Base-by-base conservation (phyloP, 2,888 invertebrate species). In the Osmoderma eremita region DNA sequence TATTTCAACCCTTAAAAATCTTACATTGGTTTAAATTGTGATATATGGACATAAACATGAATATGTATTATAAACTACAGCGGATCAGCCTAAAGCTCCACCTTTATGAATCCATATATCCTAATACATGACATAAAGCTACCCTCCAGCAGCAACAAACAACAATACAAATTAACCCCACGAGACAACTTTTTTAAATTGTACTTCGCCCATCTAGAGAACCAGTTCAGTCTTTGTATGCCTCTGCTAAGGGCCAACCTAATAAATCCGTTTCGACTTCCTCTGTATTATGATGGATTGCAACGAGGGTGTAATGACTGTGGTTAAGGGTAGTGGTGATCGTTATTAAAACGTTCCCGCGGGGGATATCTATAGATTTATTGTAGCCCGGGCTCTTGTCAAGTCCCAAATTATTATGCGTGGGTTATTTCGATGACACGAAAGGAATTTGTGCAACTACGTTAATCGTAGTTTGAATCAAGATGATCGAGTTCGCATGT, bases 51-150 rank as follows among this genome's bases (percentile, higher is more conserved):
- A 30, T 30, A 30, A 6, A 10, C 30, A 30, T 30, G 30, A 2
- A 30, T 30, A 30, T 30, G 30, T 30, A 30, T 30, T 8, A 8
- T 30, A 30, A 30, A 1, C 30, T 10, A 30, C n/a, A 30, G 8
- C 10, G 10, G 30, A 30, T 10, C 30, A 30, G 10, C 30, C 30
- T 10, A 30, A 67, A 70, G 67, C 71, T 67, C 73, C 75, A 70
- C 77, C 77, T 76, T 77, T 77, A 77, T 76, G 74, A 73, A 74
- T 77, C 76, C 75, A 76, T 77, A 77, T 75, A 75, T 77, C 70
- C 73, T 73, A 42, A 65, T 38, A 67, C 51, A 68, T 73, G 77
- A 76, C 76, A 68, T 70, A 48, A 6, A 58, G 22, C 49, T 61
- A 20, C 69, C 72, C 70, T 63, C 42, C 24, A 64, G 72, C 62